A percentile compares a stretch with the other conserved stretches of the same genome.
These are phyloP conservation scores for Spodoptera litura DNA, from an alignment of 1,140 invertebrate species.

Conservation along the genomic window DNA sequence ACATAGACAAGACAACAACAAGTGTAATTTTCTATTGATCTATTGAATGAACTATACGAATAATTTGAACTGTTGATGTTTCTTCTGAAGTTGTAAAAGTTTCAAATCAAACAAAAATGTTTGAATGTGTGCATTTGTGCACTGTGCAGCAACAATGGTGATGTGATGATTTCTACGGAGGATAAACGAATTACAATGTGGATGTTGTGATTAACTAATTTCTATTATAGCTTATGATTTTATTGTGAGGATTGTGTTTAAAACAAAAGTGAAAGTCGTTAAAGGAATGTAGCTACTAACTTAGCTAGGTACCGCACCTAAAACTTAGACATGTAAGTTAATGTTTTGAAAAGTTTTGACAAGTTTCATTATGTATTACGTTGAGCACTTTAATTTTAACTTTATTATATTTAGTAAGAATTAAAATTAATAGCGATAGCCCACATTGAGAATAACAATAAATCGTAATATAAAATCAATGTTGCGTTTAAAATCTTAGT, in stretches of 20 bases:
- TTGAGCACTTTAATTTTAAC: background rate
- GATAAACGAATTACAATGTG: background rate
- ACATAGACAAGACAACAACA: too few relatives aligned
- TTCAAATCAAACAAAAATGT: too few relatives aligned
- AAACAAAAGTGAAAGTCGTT: constrained; percentile 39
- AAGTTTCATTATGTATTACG: background rate
- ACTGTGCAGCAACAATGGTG: too few relatives aligned
- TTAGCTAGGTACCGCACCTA: background rate
- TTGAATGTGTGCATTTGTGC: too few relatives aligned
- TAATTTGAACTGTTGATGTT: too few relatives aligned
- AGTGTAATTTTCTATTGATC: too few relatives aligned
- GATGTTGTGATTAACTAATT: constrained; percentile 22
- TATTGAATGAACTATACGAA: too few relatives aligned
- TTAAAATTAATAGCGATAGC: too few relatives aligned
- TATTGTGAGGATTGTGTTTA: background rate
- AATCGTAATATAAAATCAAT: too few relatives aligned
- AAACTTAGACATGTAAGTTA: background rate
- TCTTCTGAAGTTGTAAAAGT: too few relatives aligned
- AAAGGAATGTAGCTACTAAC: background rate
- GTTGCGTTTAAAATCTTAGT: background rate
- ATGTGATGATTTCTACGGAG: too few relatives aligned
- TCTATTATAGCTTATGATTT: constrained; percentile 18
- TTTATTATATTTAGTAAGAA: background rate
- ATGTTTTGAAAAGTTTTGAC: constrained; percentile 11
- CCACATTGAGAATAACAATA: too few relatives aligned